phyloP scores from a whole-genome alignment of 1,140 invertebrate species.

The Lucilia cuprina region DNA sequence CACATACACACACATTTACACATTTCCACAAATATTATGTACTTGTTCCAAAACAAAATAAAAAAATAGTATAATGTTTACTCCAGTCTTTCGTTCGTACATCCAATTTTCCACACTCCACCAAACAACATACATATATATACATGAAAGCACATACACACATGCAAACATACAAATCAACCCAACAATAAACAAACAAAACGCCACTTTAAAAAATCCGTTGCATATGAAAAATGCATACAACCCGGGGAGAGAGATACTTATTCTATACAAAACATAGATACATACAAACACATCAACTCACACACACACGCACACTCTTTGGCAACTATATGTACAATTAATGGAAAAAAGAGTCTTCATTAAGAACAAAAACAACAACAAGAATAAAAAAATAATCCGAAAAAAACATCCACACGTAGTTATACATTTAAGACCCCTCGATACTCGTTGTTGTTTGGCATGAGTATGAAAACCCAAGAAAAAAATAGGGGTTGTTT shows the following conservation, averaged over 20 bases:
- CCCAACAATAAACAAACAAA: background rate
- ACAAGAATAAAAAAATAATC: background rate
- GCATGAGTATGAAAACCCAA: background rate
- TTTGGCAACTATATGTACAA: no score
- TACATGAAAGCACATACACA: background rate
- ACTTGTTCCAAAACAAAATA: background rate
- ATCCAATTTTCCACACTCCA: conserved; percentile 19
- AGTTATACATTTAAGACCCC: no score
- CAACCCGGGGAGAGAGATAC: background rate
- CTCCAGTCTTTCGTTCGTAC: background rate
- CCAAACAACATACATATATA: background rate
- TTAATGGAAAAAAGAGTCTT: background rate
- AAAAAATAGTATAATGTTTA: background rate
- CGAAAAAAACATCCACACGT: background rate
- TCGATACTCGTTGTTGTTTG: background rate
- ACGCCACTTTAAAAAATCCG: background rate
- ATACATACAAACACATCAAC: background rate
- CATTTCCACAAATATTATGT: background rate
- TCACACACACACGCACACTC: no score
- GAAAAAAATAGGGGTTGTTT: conserved; percentile 20
- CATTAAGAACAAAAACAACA: background rate
- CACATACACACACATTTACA: background rate
- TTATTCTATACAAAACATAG: background rate
- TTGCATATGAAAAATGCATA: background rate
- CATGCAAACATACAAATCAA: background rate